phyloP scores from a whole-genome alignment of 2,113 vertebrate species.

The Trogon melanurus region DNA sequence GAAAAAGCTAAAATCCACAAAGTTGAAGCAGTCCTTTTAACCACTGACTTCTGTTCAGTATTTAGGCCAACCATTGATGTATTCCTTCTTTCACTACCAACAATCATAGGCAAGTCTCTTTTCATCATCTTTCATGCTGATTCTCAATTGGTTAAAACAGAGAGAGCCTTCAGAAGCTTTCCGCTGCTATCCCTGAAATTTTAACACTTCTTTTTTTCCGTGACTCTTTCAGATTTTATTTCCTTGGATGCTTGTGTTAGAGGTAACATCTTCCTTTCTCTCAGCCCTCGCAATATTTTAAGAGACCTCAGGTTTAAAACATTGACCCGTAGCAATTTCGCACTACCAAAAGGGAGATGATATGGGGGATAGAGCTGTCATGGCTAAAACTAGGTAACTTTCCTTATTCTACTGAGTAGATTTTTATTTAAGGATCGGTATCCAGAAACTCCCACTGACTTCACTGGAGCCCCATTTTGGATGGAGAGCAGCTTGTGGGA shows the following conservation, averaged over 20 bases:
- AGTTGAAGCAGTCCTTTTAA: background rate
- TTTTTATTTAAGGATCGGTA: background rate
- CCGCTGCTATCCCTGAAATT: background rate
- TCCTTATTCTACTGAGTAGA: background rate
- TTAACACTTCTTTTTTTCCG: background rate
- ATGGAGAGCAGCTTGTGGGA: background rate
- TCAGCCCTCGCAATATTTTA: background rate
- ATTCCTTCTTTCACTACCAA: background rate
- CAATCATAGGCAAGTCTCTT: background rate
- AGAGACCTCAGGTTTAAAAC: background rate
- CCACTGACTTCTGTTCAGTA: background rate
- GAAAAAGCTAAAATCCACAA: background rate
- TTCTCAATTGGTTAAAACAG: background rate
- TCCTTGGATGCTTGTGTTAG: background rate
- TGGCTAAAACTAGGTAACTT: background rate
- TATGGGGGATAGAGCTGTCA: background rate
- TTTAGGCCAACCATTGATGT: conserved; percentile 6
- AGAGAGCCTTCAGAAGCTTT: background rate
- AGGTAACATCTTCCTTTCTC: background rate
- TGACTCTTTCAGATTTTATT: background rate
- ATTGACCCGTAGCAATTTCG: background rate
- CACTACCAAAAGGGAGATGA: background rate
- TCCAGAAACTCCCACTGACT: background rate
- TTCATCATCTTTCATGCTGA: background rate
- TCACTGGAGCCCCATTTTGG: background rate